Evolutionary conservation across 2,888 invertebrate species (phyloP).

Genomic region (Heliothis peltigera): DNA sequence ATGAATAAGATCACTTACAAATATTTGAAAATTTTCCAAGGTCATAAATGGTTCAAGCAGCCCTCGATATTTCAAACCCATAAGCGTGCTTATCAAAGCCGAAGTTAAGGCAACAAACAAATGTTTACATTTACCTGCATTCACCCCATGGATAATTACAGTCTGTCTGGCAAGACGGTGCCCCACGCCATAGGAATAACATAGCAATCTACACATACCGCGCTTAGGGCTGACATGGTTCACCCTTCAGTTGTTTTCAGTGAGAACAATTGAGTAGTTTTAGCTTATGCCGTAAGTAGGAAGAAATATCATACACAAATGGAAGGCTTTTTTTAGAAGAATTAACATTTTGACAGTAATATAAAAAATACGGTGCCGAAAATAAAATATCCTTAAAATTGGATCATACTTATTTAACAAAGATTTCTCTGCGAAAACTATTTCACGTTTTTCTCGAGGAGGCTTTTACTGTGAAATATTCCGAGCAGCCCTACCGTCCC

Average conservation of each 20-base stretch:
- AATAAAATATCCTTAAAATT: no score
- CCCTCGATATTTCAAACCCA: not conserved
- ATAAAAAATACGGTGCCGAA: no score
- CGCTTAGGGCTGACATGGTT: slow-evolving; percentile 38
- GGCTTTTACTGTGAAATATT: slow-evolving; percentile 52
- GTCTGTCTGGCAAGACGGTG: slow-evolving; percentile 50
- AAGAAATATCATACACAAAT: no score
- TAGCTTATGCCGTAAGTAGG: no score
- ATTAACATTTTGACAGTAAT: no score
- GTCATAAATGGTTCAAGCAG: not conserved
- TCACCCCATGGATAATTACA: slow-evolving; percentile 49
- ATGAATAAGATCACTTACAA: not conserved
- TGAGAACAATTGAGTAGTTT: not conserved
- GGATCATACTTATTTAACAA: no score
- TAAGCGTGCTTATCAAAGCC: slow-evolving; percentile 20
- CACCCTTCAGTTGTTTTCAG: not conserved
- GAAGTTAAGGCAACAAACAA: slow-evolving; percentile 30
- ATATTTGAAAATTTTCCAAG: not conserved
- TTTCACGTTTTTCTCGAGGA: slow-evolving; percentile 13
- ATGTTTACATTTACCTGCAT: slow-evolving; percentile 40
- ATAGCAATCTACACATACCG: slow-evolving; percentile 23
- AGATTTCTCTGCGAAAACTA: not conserved
- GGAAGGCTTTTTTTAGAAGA: no score
- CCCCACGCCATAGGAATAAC: slow-evolving; percentile 39
- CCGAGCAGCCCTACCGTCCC: slow-evolving; percentile 61